Percentiles rank a stretch among this genome's conserved stretches.
Evolutionary conservation across 2,888 invertebrate genomes (phyloP).

Genomic region (Strigamia crassipes): DNA sequence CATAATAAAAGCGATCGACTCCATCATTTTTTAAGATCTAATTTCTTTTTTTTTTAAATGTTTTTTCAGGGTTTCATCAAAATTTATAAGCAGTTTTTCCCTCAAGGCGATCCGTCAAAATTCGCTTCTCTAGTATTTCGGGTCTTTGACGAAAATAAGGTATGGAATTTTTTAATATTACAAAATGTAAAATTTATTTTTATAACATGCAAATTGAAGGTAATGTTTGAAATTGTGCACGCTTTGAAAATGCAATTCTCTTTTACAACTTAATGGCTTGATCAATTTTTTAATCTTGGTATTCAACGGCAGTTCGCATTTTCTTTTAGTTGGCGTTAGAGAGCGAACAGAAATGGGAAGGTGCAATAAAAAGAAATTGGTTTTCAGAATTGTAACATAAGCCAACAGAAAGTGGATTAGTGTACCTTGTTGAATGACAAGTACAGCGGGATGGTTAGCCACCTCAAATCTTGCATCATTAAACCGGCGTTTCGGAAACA

Average conservation of each 20-base stretch:
- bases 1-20: background rate
- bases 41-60: constrained; percentile 1
- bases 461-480: background rate
- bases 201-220: no score
- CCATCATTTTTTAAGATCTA: background rate
- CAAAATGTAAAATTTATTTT: background rate
- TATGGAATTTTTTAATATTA: constrained; percentile 64
- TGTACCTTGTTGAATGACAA: background rate
- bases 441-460: background rate
- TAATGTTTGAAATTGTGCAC: background rate
- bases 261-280: background rate
- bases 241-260: constrained; percentile 11
- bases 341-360: background rate
- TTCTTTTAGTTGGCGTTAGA: background rate
- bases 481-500: no score
- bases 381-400: background rate
- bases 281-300: background rate
- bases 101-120: constrained; percentile 98
- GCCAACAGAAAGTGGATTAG: background rate
- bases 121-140: constrained; percentile 97
- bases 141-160: constrained; percentile 98
- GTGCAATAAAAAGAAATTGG: background rate
- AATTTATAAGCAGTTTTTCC: constrained; percentile 99
- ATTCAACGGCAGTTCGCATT: background rate
- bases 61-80: constrained; percentile 88